Conservation (phyloP, 2,797 vertebrate species). For the Labeo calbasu region DNA sequence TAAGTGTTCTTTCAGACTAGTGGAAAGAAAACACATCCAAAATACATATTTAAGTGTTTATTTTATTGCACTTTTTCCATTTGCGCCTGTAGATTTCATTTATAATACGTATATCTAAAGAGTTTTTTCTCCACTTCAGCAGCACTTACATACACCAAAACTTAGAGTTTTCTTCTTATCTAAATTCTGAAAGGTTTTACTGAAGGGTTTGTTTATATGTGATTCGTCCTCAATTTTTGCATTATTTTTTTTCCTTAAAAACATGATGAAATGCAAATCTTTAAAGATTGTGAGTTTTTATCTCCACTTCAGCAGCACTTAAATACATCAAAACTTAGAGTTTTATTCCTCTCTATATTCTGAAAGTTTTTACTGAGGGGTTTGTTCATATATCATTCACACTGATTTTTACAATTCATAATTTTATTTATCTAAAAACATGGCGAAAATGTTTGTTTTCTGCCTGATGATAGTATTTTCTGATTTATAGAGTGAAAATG, state of each 20-base stretch:
- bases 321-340: neutral
- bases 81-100: neutral
- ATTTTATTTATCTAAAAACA: neutral
- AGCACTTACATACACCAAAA: too few species aligned
- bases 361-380: neutral
- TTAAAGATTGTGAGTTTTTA: too few species aligned
- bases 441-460: neutral
- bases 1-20: neutral
- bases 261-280: too few species aligned
- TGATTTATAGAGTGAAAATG: neutral
- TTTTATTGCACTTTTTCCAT: neutral
- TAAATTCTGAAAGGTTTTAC: too few species aligned
- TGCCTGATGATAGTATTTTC: neutral
- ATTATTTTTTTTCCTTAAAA: too few species aligned
- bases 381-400: neutral
- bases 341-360: neutral
- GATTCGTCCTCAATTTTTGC: too few species aligned
- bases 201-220: too few species aligned
- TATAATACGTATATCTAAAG: neutral
- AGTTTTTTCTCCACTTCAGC: too few species aligned
- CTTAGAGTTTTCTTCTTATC: too few species aligned
- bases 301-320: too few species aligned
- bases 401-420: too few species aligned
- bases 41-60: neutral
- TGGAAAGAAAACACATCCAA: neutral